Base-by-base conservation (phyloP, 2,797 vertebrate genomes). In the Lerista edwardsae region DNA sequence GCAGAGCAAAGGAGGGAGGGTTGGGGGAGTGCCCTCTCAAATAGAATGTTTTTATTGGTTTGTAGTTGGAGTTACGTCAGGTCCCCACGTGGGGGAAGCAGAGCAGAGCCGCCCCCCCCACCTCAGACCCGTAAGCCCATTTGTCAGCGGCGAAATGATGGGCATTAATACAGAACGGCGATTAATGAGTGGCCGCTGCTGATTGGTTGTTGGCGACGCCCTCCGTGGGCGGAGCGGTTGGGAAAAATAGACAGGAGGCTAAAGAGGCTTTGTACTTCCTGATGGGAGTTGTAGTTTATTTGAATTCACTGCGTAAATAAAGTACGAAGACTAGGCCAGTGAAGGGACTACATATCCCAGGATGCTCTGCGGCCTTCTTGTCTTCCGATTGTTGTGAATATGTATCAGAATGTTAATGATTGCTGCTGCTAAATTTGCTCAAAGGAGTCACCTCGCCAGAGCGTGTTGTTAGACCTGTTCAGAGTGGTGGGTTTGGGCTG, bases 351-450 rank as follows among this genome's bases (percentile, higher is more conserved):
- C 97, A 96, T 75, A 86, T 97, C 96, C 97, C 97, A 93, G 94
- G 91, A 93, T 92, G 91, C 96, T 84, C 34, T 80, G 80, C 84
- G 86, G 80, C 62, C 74, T 85, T 90, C 64, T 67, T 69, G 75
- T 91, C 75, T 87, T 73, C 89, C 89, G 95, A 94, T 93, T 89
- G 92, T 93, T 92, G 95, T 97, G 97, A 97, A 97, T 97, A 97
- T 98, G 97, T 97, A 97, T 97, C 97, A 97, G 97, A 95, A 97
- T 97, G 97, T 96, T 96, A 96, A 96, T 96, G 96, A 97, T 95
- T 95, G 96, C 93, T 89, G 96, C 96, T 96, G 97, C 97, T 97
- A 97, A 97, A 97, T 97, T 96, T 97, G 97, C 95, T 96, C 96
- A 95, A 96, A 95, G 95, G 95, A 97, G 95, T 95, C 93, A 96